A percentile compares a stretch with the other conserved stretches of the same genome.
Conservation (phyloP, 2,113 vertebrate genomes). For the Megalops atlanticus region DNA sequence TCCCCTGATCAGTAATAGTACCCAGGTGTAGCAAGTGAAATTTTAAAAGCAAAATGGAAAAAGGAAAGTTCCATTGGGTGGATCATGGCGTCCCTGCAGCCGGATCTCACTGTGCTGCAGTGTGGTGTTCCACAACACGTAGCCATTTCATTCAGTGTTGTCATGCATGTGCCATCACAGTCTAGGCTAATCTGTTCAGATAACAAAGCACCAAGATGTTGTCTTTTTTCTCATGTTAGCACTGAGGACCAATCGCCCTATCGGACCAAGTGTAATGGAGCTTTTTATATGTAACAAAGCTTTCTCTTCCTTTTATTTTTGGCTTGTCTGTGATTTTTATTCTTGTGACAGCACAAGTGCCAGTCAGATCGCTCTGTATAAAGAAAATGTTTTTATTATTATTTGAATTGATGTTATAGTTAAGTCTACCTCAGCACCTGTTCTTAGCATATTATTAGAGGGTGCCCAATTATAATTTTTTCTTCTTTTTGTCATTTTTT, state of each 20-base stretch:
- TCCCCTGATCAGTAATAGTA: neutral
- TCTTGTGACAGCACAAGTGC: conserved; percentile 86
- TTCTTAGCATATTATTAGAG: conserved; percentile 96
- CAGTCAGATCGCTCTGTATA: conserved; percentile 87
- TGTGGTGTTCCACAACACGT: conserved; percentile 77
- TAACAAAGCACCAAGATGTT: conserved; percentile 77
- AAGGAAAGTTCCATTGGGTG: conserved; percentile 10
- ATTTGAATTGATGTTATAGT: conserved; percentile 86
- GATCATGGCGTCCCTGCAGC: conserved; percentile 76
- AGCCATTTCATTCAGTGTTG: conserved; percentile 82
- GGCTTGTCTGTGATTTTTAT: conserved; percentile 70
- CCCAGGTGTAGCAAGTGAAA: neutral
- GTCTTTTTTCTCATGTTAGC: conserved; percentile 81
- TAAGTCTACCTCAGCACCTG: conserved; percentile 99
- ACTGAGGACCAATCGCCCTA: conserved; percentile 93
- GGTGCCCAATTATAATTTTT: conserved; percentile 83
- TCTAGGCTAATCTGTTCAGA: conserved; percentile 77
- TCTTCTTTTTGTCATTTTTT: conserved; percentile 71
- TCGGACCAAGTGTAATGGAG: conserved; percentile 86
- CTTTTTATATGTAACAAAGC: conserved; percentile 78
- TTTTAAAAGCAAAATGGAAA: neutral
- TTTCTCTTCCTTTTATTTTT: conserved; percentile 64
- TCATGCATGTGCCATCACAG: conserved; percentile 81
- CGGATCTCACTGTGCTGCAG: conserved; percentile 74
- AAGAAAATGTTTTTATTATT: conserved; percentile 80